Conservation (phyloP, 2,113 vertebrate genomes). For the Mystacornis crossleyi region DNA sequence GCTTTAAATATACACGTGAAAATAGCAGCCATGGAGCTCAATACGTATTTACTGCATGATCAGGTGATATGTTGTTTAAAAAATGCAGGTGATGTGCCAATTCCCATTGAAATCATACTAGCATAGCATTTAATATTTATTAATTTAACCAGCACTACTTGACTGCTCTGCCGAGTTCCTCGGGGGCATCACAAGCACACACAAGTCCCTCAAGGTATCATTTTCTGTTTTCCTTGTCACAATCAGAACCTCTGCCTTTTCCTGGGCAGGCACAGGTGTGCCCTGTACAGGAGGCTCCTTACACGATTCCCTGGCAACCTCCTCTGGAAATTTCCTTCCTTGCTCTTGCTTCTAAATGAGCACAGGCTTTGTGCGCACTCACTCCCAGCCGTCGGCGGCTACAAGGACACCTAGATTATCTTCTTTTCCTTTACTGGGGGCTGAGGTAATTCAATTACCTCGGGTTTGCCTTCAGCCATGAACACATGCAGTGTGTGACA, state of each 20-base stretch:
- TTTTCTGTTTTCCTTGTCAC: not conserved
- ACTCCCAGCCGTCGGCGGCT: not conserved
- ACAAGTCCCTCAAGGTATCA: not conserved
- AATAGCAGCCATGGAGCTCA: not conserved
- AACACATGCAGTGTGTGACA: not conserved
- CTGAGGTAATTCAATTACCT: not conserved
- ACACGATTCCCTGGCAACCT: not conserved
- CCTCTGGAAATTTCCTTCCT: not conserved
- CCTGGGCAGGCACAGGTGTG: fast-evolving
- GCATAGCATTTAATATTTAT: not conserved
- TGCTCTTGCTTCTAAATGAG: not conserved
- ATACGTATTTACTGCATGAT: not conserved
- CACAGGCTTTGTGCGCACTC: not conserved
- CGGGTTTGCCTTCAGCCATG: not conserved
- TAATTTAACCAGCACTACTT: not conserved
- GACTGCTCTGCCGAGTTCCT: not conserved
- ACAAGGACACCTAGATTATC: not conserved
- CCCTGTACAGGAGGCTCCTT: not conserved
- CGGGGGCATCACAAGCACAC: not conserved
- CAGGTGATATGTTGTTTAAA: not conserved
- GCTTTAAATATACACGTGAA: not conserved
- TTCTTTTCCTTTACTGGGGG: not conserved
- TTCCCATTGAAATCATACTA: not conserved
- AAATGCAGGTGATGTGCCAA: not conserved
- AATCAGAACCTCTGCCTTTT: not conserved